Evolutionary conservation across 2,797 vertebrate genomes (phyloP).

Genomic region (Rhadinocentrus ornatus): DNA sequence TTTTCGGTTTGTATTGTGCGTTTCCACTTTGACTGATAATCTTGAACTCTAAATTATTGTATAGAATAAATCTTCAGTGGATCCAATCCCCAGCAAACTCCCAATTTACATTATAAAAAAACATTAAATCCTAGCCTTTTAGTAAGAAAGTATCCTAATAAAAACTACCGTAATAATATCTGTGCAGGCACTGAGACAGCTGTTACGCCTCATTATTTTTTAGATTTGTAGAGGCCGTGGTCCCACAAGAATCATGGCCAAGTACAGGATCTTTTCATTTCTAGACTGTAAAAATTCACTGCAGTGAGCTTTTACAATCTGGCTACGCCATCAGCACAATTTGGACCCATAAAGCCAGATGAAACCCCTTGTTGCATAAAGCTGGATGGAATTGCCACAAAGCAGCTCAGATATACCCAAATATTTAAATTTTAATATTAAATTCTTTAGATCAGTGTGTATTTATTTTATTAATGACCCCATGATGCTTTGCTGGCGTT

Average conservation of each 20-base stretch:
- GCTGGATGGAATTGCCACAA: not conserved
- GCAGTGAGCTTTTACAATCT: no score
- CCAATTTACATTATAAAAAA: not conserved
- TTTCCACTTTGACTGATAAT: not conserved
- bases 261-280: not conserved
- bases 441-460: not conserved
- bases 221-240: not conserved
- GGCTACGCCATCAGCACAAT: not conserved
- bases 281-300: not conserved
- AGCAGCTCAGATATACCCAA: not conserved
- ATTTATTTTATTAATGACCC: not conserved
- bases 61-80: not conserved
- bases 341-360: not conserved
- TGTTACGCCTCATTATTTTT: not conserved
- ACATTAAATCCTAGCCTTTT: not conserved
- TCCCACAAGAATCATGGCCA: not conserved
- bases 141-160: not conserved
- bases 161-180: not conserved
- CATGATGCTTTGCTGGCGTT: not conserved
- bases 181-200: not conserved
- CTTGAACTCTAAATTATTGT: no score
- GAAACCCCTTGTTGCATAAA: not conserved
- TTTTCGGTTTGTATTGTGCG: not conserved
- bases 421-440: not conserved
- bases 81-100: no score